These are phyloP conservation scores for Stegana nigrithorax DNA, from an alignment of 2,888 invertebrate species.

Conservation along the genomic window DNA sequence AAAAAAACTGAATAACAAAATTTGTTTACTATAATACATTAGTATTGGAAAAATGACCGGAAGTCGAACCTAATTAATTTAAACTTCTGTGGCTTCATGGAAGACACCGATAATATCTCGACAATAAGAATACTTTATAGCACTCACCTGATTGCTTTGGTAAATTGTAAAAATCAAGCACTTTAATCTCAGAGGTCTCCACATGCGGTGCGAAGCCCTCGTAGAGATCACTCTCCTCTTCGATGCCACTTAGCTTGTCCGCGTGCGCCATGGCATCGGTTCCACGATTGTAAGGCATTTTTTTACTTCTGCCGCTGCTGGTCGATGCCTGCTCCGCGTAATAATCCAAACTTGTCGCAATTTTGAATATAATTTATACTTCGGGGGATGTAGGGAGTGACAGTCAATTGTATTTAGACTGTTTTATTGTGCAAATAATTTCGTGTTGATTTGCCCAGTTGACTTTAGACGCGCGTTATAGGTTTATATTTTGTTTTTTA, in stretches of 20 bases:
- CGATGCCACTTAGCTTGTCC: constrained; percentile 80
- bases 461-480: not conserved
- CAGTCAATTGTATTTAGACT: constrained; percentile 13
- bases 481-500: not conserved
- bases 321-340: constrained; percentile 12
- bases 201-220: constrained; percentile 86
- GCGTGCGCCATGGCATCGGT: constrained; percentile 69
- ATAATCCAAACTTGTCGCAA: constrained; percentile 18
- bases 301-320: constrained; percentile 26
- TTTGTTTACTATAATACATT: too few species aligned
- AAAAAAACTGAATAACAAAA: too few species aligned
- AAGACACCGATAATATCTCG: too few species aligned
- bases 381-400: not conserved
- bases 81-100: too few species aligned
- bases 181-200: constrained; percentile 81
- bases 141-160: constrained; percentile 66
- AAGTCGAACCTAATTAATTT: too few species aligned
- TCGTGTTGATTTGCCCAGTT: constrained; percentile 6
- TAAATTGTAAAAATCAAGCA: constrained; percentile 64
- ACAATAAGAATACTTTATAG: too few species aligned
- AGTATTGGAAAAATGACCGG: too few species aligned
- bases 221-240: constrained; percentile 81
- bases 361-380: constrained; percentile 6
- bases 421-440: constrained; percentile 7
- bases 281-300: constrained; percentile 68